Conservation (phyloP, 2,797 vertebrate species). For the Semaprochilodus insignis region DNA sequence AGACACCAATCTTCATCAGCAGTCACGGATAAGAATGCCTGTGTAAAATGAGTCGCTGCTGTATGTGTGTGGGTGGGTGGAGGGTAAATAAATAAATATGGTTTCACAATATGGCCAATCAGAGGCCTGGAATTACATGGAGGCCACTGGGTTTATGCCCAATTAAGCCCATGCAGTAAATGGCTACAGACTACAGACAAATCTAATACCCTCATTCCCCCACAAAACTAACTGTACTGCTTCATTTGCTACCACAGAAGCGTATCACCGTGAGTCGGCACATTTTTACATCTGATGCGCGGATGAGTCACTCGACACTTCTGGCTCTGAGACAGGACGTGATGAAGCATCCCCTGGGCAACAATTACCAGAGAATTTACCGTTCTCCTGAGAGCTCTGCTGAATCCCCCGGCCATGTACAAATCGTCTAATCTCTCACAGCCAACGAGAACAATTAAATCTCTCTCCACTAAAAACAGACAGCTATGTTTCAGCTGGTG, state of each 20-base stretch:
- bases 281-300: constrained; percentile 1
- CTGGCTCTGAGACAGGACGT: constrained; percentile 3
- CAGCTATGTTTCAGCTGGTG: neutral
- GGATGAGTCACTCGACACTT: constrained; percentile 4
- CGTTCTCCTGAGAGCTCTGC: neutral
- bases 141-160: too few relatives aligned
- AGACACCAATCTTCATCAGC: too few relatives aligned
- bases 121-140: too few relatives aligned
- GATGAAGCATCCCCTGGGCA: constrained; percentile 20
- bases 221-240: neutral
- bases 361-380: constrained; percentile 48
- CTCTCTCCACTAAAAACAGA: neutral
- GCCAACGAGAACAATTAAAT: constrained; percentile 31
- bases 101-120: too few relatives aligned
- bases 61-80: too few relatives aligned
- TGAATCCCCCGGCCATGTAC: neutral
- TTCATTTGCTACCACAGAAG: neutral
- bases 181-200: neutral
- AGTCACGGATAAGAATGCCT: too few relatives aligned
- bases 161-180: too few relatives aligned
- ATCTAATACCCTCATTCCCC: neutral
- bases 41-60: too few relatives aligned
- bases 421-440: neutral
- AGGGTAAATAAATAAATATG: too few relatives aligned
- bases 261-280: neutral